Conservation (phyloP, 2,113 vertebrate species). For the Thunnus thynnus region DNA sequence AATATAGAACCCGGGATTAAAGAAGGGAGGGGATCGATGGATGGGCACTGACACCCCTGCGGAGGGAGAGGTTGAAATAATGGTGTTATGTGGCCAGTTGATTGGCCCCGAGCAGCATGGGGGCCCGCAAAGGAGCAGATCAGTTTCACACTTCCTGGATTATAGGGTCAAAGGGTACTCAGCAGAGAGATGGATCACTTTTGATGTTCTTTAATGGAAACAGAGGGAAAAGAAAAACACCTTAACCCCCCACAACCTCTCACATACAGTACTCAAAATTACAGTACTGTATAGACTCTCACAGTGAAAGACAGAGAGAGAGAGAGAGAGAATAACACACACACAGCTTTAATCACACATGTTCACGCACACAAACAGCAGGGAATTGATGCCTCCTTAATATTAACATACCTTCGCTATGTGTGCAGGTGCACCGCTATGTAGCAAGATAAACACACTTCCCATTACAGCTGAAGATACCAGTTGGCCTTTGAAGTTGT, state of each 20-base stretch:
- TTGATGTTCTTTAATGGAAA: slow-evolving; percentile 57
- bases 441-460: too few relatives aligned
- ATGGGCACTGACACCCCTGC: slow-evolving; percentile 55
- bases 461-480: too few relatives aligned
- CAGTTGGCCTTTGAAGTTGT: too few relatives aligned
- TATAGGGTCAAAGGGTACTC: slow-evolving; percentile 61
- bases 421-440: too few relatives aligned
- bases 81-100: slow-evolving; percentile 59
- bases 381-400: too few relatives aligned
- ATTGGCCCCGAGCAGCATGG: slow-evolving; percentile 69
- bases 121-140: slow-evolving; percentile 48
- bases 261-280: slow-evolving; percentile 6
- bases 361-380: too few relatives aligned
- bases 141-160: slow-evolving; percentile 53
- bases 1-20: slow-evolving; percentile 60
- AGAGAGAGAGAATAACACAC: background rate
- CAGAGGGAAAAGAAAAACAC: slow-evolving; percentile 33
- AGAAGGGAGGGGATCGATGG: slow-evolving; percentile 60
- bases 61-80: slow-evolving; percentile 68
- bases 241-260: background rate
- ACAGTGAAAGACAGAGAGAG: background rate
- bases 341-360: background rate
- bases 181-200: slow-evolving; percentile 52
- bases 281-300: background rate
- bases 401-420: too few relatives aligned